These are phyloP conservation scores for Nannospalax galili DNA, from an alignment of 2,113 vertebrate genomes.

Conservation along the genomic window DNA sequence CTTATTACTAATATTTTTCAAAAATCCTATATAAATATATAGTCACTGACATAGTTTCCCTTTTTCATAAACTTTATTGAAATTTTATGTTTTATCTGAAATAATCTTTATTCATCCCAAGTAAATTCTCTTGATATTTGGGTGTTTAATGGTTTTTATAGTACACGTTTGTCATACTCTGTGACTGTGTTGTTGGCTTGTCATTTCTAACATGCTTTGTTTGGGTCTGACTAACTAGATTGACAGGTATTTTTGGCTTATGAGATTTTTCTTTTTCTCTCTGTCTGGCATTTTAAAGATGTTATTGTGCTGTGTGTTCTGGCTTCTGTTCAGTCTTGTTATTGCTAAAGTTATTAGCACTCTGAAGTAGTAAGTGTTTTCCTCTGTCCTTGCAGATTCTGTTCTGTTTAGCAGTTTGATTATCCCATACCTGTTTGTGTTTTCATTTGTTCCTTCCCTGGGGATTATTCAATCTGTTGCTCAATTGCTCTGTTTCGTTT, in stretches of 20 bases:
- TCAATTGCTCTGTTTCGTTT: neutral
- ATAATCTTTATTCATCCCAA: neutral
- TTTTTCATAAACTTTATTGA: neutral
- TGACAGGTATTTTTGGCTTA: neutral
- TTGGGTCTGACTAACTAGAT: neutral
- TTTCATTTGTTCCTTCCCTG: neutral
- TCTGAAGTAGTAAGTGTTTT: neutral
- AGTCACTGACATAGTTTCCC: neutral
- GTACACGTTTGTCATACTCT: too few species aligned
- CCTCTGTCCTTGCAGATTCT: neutral
- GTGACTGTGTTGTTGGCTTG: neutral
- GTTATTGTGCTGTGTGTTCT: neutral
- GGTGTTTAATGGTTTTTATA: too few species aligned
- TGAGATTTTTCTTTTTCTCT: neutral
- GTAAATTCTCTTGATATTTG: too few species aligned
- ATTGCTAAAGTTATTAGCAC: neutral
- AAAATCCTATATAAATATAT: neutral
- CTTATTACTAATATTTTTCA: neutral
- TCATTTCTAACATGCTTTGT: neutral
- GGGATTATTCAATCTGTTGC: neutral
- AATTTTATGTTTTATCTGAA: neutral
- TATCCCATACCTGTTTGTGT: neutral
- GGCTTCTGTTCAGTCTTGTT: neutral
- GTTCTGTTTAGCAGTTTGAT: neutral
- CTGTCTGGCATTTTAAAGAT: neutral